Percentiles rank a stretch among this genome's conserved stretches.
These are phyloP conservation scores for Ceratina calcarata DNA, from an alignment of 1,140 invertebrate species.

Conservation along the genomic window DNA sequence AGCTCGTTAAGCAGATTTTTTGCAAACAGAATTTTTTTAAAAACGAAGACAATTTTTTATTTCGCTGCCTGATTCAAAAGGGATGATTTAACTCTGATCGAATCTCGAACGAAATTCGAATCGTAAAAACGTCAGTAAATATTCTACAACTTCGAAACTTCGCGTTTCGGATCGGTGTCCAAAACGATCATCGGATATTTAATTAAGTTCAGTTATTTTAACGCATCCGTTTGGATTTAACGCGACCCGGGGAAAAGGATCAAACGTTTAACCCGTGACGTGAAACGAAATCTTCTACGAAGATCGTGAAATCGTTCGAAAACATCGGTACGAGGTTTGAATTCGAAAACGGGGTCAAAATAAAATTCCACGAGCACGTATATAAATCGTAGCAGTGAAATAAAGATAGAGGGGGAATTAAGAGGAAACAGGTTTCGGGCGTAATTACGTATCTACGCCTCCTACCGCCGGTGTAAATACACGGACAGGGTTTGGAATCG, in stretches of 20 bases:
- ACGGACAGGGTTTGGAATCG: slow-evolving; percentile 49
- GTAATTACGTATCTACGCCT: slow-evolving; percentile 47
- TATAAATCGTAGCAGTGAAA: not conserved
- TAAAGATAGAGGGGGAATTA: slow-evolving; percentile 18
- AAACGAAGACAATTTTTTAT: too few species aligned
- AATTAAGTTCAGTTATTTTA: not conserved
- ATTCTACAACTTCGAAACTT: too few species aligned
- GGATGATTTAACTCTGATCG: not conserved
- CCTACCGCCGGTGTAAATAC: slow-evolving; percentile 42
- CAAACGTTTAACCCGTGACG: not conserved
- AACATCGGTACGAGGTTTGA: not conserved
- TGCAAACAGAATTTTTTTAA: too few species aligned
- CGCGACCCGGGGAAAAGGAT: not conserved
- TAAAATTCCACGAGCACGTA: not conserved
- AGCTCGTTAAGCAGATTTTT: too few species aligned
- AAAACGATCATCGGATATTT: too few species aligned
- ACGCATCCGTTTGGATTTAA: not conserved
- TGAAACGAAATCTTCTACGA: not conserved
- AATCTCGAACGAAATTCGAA: not conserved
- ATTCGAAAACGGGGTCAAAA: not conserved
- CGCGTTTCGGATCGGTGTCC: too few species aligned
- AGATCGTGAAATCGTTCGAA: too few species aligned
- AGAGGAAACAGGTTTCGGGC: slow-evolving; percentile 39
- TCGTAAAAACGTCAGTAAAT: not conserved
- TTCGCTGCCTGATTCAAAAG: too few species aligned